These are phyloP conservation scores for Acipenser ruthenus DNA, from an alignment of 2,797 vertebrate species.

Conservation along the genomic window DNA sequence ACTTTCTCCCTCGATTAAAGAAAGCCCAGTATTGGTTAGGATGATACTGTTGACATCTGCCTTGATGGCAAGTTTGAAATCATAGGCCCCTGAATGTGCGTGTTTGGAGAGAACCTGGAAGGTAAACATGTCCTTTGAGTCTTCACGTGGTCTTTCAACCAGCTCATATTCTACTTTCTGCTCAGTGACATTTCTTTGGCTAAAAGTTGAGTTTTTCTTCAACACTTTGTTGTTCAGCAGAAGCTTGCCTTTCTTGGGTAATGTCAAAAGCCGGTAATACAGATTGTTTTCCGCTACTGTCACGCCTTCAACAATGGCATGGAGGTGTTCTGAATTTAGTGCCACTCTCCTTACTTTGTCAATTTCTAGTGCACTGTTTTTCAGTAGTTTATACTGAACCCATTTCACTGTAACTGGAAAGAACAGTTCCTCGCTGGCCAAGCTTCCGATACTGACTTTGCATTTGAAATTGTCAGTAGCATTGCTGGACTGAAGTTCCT, in stretches of 20 bases:
- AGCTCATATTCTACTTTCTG: conserved; percentile 68
- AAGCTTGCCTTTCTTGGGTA: conserved; percentile 71
- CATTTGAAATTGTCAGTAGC: conserved; percentile 72
- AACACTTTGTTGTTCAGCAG: conserved; percentile 59
- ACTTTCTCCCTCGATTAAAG: conserved; percentile 76
- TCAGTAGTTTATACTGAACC: conserved; percentile 67
- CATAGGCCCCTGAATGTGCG: conserved; percentile 60
- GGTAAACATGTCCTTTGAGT: conserved; percentile 66
- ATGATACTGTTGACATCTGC: conserved; percentile 62
- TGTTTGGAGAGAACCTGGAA: conserved; percentile 74
- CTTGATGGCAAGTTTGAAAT: conserved; percentile 74
- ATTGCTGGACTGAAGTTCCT: conserved; percentile 61
- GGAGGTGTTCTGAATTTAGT: conserved; percentile 62
- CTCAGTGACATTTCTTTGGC: conserved; percentile 67
- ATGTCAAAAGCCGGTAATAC: conserved; percentile 64
- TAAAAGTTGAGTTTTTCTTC: conserved; percentile 66
- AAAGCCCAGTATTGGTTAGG: conserved; percentile 70
- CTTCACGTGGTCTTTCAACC: conserved; percentile 50
- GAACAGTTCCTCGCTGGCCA: conserved; percentile 55
- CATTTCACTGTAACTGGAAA: conserved; percentile 72
- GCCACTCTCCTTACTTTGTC: conserved; percentile 63
- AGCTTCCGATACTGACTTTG: conserved; percentile 65
- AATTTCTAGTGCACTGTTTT: conserved; percentile 58
- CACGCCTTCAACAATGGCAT: conserved; percentile 49
- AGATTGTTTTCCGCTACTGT: conserved; percentile 59